phyloP scores from a whole-genome alignment of 2,113 vertebrate species.

The Furnarius figulus region DNA sequence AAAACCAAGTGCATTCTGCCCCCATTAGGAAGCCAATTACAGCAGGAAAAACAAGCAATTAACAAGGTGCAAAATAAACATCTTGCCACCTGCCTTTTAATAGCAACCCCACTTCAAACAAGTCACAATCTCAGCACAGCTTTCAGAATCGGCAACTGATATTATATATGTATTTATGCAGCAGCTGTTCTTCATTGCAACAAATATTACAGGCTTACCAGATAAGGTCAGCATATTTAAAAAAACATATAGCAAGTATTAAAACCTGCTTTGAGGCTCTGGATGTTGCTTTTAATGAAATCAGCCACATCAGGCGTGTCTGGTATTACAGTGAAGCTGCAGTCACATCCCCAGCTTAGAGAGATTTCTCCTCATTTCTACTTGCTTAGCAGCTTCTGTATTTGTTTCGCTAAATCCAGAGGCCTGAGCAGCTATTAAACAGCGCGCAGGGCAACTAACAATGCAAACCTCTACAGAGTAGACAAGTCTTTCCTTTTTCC shows the following conservation, averaged over 20 bases:
- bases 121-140: conserved; percentile 44
- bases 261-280: conserved; percentile 54
- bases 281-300: conserved; percentile 61
- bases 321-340: conserved; percentile 36
- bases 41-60: conserved; percentile 67
- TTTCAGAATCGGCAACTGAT: conserved; percentile 60
- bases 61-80: conserved; percentile 74
- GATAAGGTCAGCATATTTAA: conserved; percentile 62
- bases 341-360: conserved; percentile 41
- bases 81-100: conserved; percentile 67
- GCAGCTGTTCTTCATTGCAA: conserved; percentile 66
- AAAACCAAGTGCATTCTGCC: conserved; percentile 49
- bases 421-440: background rate
- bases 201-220: conserved; percentile 65
- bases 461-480: background rate
- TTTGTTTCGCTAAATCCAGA: conserved; percentile 25
- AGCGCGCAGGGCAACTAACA: background rate
- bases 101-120: conserved; percentile 50
- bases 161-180: conserved; percentile 62
- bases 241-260: conserved; percentile 57
- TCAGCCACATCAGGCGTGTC: conserved; percentile 46
- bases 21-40: conserved; percentile 65
- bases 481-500: background rate
- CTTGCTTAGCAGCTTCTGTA: conserved; percentile 41
- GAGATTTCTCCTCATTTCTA: conserved; percentile 40